These are phyloP conservation scores for Drosophila littoralis DNA, from an alignment of 1,140 invertebrate species.

Conservation along the genomic window DNA sequence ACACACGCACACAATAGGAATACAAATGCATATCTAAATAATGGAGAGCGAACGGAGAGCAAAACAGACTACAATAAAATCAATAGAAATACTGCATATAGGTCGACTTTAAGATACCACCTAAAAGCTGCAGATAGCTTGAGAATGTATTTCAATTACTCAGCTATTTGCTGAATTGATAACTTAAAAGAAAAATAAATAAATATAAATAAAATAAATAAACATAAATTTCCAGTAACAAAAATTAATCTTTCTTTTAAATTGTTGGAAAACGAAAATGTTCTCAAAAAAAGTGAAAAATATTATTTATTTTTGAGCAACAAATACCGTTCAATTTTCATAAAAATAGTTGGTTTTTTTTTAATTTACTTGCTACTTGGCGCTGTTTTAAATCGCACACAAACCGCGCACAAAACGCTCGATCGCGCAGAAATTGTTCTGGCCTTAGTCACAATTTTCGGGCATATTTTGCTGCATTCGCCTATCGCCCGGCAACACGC, in stretches of 20 bases:
- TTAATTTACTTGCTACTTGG: background rate
- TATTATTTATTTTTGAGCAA: background rate
- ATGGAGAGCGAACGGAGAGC: background rate
- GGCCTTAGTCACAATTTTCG: background rate
- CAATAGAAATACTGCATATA: conserved; percentile 19
- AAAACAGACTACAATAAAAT: conserved; percentile 23
- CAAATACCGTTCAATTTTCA: background rate
- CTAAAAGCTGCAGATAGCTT: background rate
- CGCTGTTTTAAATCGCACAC: background rate
- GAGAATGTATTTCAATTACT: background rate
- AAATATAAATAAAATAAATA: too few species aligned
- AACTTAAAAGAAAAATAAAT: too few species aligned
- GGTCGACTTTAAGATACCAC: background rate
- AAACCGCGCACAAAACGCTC: conserved; percentile 6
- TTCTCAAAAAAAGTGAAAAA: background rate
- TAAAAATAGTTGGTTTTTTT: background rate
- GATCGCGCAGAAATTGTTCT: background rate
- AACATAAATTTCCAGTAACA: too few species aligned
- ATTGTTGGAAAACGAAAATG: background rate
- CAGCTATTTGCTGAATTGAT: too few species aligned
- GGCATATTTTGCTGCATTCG: conserved; percentile 36
- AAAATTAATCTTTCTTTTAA: too few species aligned
- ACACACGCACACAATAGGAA: background rate
- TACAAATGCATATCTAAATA: conserved; percentile 8
- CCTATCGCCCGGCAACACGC: conserved; percentile 41